Conservation (phyloP, 2,113 vertebrate species). For the Oncorhynchus keta region DNA sequence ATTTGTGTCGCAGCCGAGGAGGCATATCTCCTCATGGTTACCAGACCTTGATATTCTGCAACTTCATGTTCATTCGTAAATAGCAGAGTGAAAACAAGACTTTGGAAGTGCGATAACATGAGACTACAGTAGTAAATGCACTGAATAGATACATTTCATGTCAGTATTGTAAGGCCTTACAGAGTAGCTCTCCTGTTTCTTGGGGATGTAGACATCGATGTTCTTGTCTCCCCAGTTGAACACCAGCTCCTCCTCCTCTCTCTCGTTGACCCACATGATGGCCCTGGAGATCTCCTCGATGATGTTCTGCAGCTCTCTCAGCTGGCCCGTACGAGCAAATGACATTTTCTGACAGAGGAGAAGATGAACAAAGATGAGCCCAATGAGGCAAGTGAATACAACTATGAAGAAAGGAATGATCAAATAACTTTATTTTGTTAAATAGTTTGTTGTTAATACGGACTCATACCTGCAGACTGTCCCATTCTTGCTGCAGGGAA, state of each 20-base stretch:
- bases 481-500: slow-evolving; percentile 88
- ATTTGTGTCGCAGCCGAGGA: too few relatives aligned
- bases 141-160: too few relatives aligned
- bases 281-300: slow-evolving; percentile 87
- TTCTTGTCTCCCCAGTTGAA: slow-evolving; percentile 96
- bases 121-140: too few relatives aligned
- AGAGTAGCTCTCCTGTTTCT: slow-evolving; percentile 93
- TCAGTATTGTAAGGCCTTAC: slow-evolving; percentile 67
- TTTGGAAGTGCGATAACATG: too few relatives aligned
- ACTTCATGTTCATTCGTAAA: too few relatives aligned
- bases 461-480: slow-evolving; percentile 81
- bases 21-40: too few relatives aligned
- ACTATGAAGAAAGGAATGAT: background rate
- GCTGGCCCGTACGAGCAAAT: slow-evolving; percentile 79
- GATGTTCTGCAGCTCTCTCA: slow-evolving; percentile 87
- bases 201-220: slow-evolving; percentile 82
- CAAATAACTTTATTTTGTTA: background rate
- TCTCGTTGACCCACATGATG: slow-evolving; percentile 99
- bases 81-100: too few relatives aligned
- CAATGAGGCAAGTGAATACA: background rate
- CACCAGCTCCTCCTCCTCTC: slow-evolving; percentile 92
- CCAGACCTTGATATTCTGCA: too few relatives aligned
- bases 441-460: background rate
- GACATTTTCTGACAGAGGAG: slow-evolving; percentile 83
- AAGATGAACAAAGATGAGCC: background rate